Evolutionary conservation across 2,113 vertebrate genomes (phyloP).

Genomic region (Channa argus): DNA sequence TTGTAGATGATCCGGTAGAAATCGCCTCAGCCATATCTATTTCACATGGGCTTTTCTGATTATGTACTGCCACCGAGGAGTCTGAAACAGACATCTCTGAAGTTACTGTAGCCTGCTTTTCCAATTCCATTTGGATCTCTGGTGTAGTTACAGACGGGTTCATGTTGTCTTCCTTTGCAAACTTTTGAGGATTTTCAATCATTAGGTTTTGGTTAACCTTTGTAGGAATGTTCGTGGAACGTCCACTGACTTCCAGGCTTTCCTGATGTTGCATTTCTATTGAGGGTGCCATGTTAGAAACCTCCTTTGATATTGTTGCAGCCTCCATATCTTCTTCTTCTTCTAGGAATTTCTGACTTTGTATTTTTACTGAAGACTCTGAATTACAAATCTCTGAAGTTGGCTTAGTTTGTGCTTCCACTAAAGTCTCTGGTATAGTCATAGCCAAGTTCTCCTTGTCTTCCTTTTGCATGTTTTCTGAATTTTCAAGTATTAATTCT

Average conservation of each 20-base stretch:
- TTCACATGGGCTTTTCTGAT: neutral
- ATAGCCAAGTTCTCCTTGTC: neutral
- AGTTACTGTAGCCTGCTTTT: neutral
- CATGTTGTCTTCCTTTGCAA: too few relatives aligned
- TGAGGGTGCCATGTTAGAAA: too few relatives aligned
- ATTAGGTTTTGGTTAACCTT: too few relatives aligned
- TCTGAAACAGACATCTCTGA: neutral
- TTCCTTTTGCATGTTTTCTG: slow-evolving; percentile 1
- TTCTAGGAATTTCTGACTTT: too few relatives aligned
- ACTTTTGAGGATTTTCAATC: too few relatives aligned
- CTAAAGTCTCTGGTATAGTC: neutral
- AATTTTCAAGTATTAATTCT: neutral
- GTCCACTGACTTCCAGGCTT: too few relatives aligned
- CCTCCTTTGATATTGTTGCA: too few relatives aligned
- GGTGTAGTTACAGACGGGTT: neutral
- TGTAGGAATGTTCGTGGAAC: too few relatives aligned
- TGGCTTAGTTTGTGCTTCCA: neutral
- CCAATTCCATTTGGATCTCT: slow-evolving; percentile 25
- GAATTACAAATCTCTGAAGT: slow-evolving; percentile 8
- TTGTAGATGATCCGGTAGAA: neutral
- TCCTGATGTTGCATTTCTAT: too few relatives aligned
- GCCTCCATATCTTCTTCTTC: too few relatives aligned
- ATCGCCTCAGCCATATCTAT: slow-evolving; percentile 14
- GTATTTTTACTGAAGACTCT: neutral
- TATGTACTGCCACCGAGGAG: neutral